phyloP scores from a whole-genome alignment of 2,888 invertebrate species.

The Hemistola chrysoprasaria region DNA sequence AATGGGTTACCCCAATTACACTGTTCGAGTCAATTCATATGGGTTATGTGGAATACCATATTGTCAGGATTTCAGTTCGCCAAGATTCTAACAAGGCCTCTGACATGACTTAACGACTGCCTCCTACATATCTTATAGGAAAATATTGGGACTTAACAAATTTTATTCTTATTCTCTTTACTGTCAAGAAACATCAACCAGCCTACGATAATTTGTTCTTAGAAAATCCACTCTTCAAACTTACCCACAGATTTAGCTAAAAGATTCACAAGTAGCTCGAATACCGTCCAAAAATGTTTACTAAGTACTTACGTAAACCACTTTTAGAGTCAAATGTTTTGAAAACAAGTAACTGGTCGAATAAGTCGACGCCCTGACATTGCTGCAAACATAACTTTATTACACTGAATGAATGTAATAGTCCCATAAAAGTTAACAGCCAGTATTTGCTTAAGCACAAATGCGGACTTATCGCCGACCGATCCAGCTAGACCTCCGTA shows the following conservation, averaged over 20 bases:
- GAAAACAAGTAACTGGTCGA: slow-evolving; percentile 35
- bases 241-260: slow-evolving; percentile 6
- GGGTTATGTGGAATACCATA: no score
- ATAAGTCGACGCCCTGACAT: slow-evolving; percentile 33
- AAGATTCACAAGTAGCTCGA: slow-evolving; percentile 10
- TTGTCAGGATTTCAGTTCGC: no score
- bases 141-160: no score
- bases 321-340: slow-evolving; percentile 19
- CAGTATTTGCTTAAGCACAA: slow-evolving; percentile 67
- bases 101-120: no score
- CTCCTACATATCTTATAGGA: no score
- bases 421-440: slow-evolving; percentile 71
- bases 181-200: no score
- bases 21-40: no score
- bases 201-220: neutral
- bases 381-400: slow-evolving; percentile 62
- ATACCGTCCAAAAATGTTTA: neutral
- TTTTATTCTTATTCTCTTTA: no score
- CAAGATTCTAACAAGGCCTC: no score
- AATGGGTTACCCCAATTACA: no score
- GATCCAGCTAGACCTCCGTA: slow-evolving; percentile 39
- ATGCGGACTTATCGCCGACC: slow-evolving; percentile 44
- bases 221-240: slow-evolving; percentile 8
- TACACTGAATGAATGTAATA: slow-evolving; percentile 64
- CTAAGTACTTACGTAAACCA: neutral